These are phyloP conservation scores for Drosophila arizonae DNA, from an alignment of 1,140 invertebrate genomes.

Conservation along the genomic window DNA sequence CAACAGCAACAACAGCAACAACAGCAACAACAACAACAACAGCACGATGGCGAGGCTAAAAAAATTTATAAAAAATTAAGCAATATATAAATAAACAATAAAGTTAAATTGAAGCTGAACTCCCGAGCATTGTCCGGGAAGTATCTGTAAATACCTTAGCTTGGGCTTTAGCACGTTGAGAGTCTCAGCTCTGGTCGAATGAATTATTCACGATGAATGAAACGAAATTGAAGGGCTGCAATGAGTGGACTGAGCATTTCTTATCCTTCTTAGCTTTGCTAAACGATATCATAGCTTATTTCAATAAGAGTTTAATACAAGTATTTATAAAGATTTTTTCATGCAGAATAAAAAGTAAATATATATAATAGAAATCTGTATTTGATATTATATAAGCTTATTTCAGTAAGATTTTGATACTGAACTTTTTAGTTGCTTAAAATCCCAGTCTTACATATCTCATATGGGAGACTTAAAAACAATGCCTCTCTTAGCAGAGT, in stretches of 20 bases:
- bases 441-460: too few relatives aligned
- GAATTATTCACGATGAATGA: background rate
- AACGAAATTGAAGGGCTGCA: background rate
- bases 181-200: background rate
- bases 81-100: slow-evolving; percentile 69
- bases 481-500: too few relatives aligned
- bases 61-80: slow-evolving; percentile 12
- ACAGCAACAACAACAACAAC: slow-evolving; percentile 36
- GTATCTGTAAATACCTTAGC: slow-evolving; percentile 23
- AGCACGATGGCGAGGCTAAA: background rate
- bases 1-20: slow-evolving; percentile 37
- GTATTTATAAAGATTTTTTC: too few relatives aligned
- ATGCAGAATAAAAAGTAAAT: too few relatives aligned
- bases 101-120: slow-evolving; percentile 44
- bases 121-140: slow-evolving; percentile 15
- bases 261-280: too few relatives aligned
- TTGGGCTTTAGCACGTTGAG: slow-evolving; percentile 12
- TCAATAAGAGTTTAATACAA: background rate
- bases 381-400: background rate
- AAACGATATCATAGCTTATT: background rate
- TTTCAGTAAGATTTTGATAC: background rate
- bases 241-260: background rate
- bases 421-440: too few relatives aligned
- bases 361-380: too few relatives aligned
- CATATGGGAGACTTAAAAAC: too few relatives aligned